phyloP scores from a whole-genome alignment of 1,140 invertebrate genomes.

The Megalonaias nervosa region DNA sequence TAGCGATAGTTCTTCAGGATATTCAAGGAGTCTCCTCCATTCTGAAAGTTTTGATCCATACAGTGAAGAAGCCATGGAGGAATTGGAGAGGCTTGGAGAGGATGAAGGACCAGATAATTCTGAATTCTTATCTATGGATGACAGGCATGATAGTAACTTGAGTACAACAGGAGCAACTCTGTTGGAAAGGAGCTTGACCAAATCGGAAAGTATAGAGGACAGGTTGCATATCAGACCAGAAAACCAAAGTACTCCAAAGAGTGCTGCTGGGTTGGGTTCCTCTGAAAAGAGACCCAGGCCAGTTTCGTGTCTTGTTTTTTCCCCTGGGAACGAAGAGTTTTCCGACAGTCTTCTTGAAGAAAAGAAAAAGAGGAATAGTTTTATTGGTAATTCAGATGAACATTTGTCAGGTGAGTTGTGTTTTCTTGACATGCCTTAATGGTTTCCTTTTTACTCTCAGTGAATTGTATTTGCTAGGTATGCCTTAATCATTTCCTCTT shows the following conservation, averaged over 20 bases:
- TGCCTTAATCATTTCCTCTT: not conserved
- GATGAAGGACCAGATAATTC: conserved; percentile 41
- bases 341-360: conserved; percentile 36
- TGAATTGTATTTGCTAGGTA: conserved; percentile 4
- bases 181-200: too few relatives aligned
- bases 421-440: not conserved
- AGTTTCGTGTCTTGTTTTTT: conserved; percentile 44
- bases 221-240: conserved; percentile 17
- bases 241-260: conserved; percentile 30
- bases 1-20: conserved; percentile 32
- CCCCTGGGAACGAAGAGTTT: not conserved
- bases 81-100: conserved; percentile 64
- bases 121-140: conserved; percentile 37
- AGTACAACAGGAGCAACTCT: too few relatives aligned
- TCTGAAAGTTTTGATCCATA: conserved; percentile 58
- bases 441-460: not conserved
- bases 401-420: conserved; percentile 42
- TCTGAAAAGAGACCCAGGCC: conserved; percentile 44
- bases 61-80: conserved; percentile 67
- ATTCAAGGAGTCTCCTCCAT: conserved; percentile 3
- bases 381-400: conserved; percentile 52
- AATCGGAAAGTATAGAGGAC: not conserved
- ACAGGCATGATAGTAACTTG: conserved; percentile 22
- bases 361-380: conserved; percentile 47
- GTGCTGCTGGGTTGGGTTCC: conserved; percentile 4